A percentile compares a stretch with the other conserved stretches of the same genome.
These are phyloP conservation scores for Lota lota DNA, from an alignment of 2,113 vertebrate genomes.

Conservation along the genomic window DNA sequence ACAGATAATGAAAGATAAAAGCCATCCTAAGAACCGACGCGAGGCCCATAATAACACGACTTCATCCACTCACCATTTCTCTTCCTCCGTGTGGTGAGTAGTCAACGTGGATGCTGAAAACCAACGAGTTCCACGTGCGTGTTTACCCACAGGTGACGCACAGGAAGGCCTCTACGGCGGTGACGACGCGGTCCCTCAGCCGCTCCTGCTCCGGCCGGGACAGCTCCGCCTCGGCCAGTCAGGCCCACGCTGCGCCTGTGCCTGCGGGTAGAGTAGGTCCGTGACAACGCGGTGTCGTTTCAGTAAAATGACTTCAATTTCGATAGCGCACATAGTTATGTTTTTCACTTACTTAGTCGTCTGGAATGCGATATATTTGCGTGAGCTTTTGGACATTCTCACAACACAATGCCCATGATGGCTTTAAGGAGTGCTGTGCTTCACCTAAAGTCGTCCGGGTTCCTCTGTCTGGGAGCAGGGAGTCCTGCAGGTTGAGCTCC, in stretches of 20 bases:
- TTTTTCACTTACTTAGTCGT: too few species aligned
- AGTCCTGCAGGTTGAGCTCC: slow-evolving; percentile 93
- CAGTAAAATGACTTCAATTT: too few species aligned
- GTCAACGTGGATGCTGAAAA: slow-evolving; percentile 81
- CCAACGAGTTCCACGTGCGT: too few species aligned
- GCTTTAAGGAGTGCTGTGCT: background rate
- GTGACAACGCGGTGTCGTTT: background rate
- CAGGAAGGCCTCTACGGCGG: slow-evolving; percentile 92
- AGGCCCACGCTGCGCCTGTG: slow-evolving; percentile 97
- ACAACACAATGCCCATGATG: background rate
- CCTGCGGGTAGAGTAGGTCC: slow-evolving; percentile 60
- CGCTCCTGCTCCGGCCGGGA: slow-evolving; percentile 84
- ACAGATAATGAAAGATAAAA: slow-evolving; percentile 29
- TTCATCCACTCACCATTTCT: slow-evolving; percentile 80
- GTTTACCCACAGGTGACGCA: too few species aligned
- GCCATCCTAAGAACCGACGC: background rate
- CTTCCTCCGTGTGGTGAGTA: slow-evolving; percentile 86
- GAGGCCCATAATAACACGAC: too few species aligned
- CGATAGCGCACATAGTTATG: too few species aligned
- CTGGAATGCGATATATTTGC: too few species aligned
- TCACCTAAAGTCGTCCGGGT: slow-evolving; percentile 95
- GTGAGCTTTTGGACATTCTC: too few species aligned
- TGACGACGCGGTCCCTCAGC: slow-evolving; percentile 79
- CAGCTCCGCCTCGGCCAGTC: slow-evolving; percentile 91
- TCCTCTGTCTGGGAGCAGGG: slow-evolving; percentile 84